Evolutionary conservation across 1,140 invertebrate species (phyloP).

Genomic region (Zaprionus taronus): DNA sequence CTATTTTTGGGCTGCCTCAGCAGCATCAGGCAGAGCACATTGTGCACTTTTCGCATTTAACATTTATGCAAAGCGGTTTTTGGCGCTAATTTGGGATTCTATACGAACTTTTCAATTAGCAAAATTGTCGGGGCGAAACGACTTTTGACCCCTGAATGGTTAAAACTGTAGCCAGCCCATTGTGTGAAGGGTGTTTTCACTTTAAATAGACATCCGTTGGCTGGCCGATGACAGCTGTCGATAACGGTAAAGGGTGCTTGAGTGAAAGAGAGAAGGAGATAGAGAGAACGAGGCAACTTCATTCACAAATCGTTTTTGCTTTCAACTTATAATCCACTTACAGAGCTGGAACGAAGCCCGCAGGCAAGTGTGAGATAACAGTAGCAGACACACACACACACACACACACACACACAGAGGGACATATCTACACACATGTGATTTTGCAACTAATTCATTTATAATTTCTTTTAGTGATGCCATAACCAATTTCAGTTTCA

Average conservation of each 20-base stretch:
- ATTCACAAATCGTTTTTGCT: constrained; percentile 7
- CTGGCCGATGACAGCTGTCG: constrained; percentile 36
- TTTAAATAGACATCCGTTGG: constrained; percentile 37
- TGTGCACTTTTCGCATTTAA: constrained; percentile 57
- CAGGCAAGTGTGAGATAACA: neutral
- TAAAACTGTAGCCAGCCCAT: neutral
- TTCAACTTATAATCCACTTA: constrained; percentile 29
- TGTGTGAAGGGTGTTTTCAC: constrained; percentile 3
- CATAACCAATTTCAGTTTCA: constrained; percentile 68
- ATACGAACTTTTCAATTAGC: constrained; percentile 52
- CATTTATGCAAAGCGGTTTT: constrained; percentile 63
- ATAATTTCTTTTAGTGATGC: constrained; percentile 66
- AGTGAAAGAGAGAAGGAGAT: neutral
- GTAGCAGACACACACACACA: neutral
- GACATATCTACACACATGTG: constrained; percentile 44
- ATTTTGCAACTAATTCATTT: constrained; percentile 67
- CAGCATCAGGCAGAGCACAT: constrained; percentile 11
- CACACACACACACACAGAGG: neutral
- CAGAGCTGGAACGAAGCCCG: neutral
- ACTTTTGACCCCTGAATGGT: constrained; percentile 54
- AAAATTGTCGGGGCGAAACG: constrained; percentile 29
- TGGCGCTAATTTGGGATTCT: constrained; percentile 61
- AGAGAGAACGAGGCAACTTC: neutral
- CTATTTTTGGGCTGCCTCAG: constrained; percentile 65
- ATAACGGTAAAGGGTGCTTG: constrained; percentile 17